Percentiles rank a stretch among this genome's conserved stretches.
Conservation (phyloP, 2,888 invertebrate genomes). For the Oithona nana region DNA sequence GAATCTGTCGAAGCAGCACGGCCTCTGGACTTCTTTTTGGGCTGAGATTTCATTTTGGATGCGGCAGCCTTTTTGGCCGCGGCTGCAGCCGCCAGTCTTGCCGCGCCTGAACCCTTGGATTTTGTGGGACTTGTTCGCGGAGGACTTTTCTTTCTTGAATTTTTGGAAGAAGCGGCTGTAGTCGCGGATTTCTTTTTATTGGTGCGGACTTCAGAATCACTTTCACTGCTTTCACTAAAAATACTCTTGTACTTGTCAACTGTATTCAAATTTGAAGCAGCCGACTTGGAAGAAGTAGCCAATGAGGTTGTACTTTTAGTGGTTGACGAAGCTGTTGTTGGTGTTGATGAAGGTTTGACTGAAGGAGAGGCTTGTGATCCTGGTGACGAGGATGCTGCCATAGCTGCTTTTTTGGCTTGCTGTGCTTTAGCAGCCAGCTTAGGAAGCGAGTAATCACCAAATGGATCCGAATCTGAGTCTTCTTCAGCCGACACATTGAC, state of each 20-base stretch:
- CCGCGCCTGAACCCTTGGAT: not conserved
- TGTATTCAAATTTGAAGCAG: not conserved
- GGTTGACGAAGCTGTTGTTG: constrained; percentile 17
- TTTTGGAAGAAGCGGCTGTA: constrained; percentile 19
- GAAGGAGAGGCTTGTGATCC: constrained; percentile 29
- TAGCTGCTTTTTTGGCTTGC: not conserved
- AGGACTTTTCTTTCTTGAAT: constrained; percentile 18
- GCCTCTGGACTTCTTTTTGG: not conserved
- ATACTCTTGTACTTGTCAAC: not conserved
- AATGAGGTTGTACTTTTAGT: not conserved
- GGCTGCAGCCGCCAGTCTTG: not conserved
- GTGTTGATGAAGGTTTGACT: constrained; percentile 37
- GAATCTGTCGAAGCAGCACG: not conserved
- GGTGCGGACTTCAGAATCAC: constrained; percentile 18
- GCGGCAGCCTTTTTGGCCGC: constrained; percentile 20
- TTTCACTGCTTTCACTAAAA: not conserved
- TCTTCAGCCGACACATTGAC: not conserved
- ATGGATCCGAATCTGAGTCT: constrained; percentile 4
- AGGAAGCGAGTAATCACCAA: constrained; percentile 14
- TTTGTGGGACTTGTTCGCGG: not conserved
- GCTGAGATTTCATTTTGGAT: constrained; percentile 26
- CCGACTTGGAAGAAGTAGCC: not conserved
- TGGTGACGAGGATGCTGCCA: not conserved
- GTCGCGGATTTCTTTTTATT: constrained; percentile 19
- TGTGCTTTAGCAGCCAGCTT: constrained; percentile 5